Evolutionary conservation across 2,113 vertebrate species (phyloP).

Genomic region (Etheostoma cragini): DNA sequence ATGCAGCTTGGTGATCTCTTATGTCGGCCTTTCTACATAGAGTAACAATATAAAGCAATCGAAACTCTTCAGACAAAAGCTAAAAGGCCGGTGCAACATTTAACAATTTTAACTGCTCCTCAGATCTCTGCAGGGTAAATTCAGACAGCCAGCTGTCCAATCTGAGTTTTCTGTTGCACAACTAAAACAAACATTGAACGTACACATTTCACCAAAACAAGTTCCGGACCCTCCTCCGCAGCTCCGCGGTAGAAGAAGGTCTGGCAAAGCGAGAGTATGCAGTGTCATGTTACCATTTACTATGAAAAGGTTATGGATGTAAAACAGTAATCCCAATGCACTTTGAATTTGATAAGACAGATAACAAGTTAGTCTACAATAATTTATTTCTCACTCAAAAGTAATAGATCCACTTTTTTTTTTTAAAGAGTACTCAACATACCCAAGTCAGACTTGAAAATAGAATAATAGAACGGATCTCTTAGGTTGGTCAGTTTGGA

Average conservation of each 20-base stretch:
- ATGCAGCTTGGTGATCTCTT: background rate
- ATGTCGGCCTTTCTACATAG: background rate
- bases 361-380: background rate
- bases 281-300: background rate
- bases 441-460: background rate
- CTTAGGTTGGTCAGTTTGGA: background rate
- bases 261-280: too few species aligned
- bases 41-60: background rate
- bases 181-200: too few species aligned
- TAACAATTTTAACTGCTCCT: too few species aligned
- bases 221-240: too few species aligned
- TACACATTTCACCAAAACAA: too few species aligned
- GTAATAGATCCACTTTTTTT: background rate
- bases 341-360: background rate
- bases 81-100: background rate
- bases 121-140: too few species aligned
- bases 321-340: background rate
- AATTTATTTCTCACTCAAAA: background rate
- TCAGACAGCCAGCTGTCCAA: too few species aligned
- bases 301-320: background rate
- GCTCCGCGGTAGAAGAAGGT: too few species aligned
- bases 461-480: background rate
- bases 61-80: background rate
- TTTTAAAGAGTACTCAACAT: background rate
- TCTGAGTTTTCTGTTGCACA: too few species aligned